Conservation (phyloP, 2,797 vertebrate genomes). For the Loris lydekkerianus region DNA sequence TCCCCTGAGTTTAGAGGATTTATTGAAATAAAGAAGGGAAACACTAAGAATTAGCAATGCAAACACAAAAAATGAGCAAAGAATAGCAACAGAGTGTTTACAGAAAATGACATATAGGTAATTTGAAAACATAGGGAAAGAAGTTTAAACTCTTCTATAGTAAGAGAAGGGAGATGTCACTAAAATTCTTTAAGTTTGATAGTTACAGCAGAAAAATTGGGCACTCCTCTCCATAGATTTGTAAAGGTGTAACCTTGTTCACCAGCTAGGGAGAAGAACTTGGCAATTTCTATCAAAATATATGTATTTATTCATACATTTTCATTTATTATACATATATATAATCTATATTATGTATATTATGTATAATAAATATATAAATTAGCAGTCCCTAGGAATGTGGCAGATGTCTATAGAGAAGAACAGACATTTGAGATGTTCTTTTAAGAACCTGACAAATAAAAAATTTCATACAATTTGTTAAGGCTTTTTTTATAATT, state of each 20-base stretch:
- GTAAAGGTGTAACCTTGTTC: neutral
- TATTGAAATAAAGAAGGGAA: constrained; percentile 18
- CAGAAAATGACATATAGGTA: neutral
- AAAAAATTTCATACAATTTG: neutral
- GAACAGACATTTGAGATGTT: neutral
- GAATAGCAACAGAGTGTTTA: neutral
- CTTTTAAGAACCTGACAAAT: constrained; percentile 55
- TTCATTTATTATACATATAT: neutral
- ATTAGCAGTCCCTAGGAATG: neutral
- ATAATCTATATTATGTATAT: neutral
- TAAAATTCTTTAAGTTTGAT: constrained; percentile 22
- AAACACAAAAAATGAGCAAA: neutral
- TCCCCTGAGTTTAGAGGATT: neutral
- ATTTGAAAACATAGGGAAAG: neutral
- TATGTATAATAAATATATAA: neutral
- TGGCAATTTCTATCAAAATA: neutral
- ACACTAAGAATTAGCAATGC: neutral
- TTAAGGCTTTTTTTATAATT: neutral
- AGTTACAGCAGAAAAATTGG: neutral
- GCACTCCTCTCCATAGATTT: neutral
- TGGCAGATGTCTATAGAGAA: neutral
- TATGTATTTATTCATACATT: neutral
- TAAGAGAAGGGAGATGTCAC: neutral
- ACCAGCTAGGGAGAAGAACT: neutral
- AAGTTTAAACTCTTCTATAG: neutral